phyloP scores from a whole-genome alignment of 2,113 vertebrate species.

The Labeo rohita region DNA sequence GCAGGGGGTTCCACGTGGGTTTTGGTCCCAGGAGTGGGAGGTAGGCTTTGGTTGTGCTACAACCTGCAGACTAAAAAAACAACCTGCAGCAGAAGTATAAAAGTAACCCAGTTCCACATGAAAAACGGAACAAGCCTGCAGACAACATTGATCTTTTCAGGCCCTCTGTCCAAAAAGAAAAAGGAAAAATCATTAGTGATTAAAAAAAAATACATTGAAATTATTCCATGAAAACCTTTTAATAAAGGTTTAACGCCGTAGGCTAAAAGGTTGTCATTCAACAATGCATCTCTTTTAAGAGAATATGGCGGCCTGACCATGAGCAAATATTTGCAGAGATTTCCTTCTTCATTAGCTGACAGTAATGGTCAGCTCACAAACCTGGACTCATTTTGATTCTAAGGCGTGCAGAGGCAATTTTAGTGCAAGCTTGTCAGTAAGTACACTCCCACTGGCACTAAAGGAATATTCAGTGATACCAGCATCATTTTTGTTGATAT shows the following conservation, averaged over 20 bases:
- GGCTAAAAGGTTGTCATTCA: slow-evolving; percentile 66
- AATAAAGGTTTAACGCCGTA: not conserved
- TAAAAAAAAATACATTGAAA: no score
- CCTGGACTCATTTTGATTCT: slow-evolving; percentile 59
- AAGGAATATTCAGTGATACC: slow-evolving; percentile 18
- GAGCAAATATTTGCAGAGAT: slow-evolving; percentile 62
- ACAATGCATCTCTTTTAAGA: slow-evolving; percentile 60
- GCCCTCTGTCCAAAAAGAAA: no score
- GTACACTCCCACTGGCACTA: not conserved
- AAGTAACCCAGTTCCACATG: no score
- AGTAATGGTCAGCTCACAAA: slow-evolving; percentile 61
- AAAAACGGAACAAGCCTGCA: no score
- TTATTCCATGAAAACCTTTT: no score
- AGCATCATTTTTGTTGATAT: slow-evolving; percentile 32
- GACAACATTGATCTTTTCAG: no score
- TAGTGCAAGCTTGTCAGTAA: slow-evolving; percentile 27
- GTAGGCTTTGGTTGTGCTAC: no score
- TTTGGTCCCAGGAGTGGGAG: no score
- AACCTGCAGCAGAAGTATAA: no score
- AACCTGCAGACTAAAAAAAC: no score
- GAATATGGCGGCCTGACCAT: slow-evolving; percentile 50
- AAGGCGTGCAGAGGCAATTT: slow-evolving; percentile 53
- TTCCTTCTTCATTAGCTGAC: slow-evolving; percentile 65
- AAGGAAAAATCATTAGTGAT: no score
- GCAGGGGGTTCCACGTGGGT: no score